phyloP scores from a whole-genome alignment of 1,140 invertebrate species.

The Hypothenemus hampei region DNA sequence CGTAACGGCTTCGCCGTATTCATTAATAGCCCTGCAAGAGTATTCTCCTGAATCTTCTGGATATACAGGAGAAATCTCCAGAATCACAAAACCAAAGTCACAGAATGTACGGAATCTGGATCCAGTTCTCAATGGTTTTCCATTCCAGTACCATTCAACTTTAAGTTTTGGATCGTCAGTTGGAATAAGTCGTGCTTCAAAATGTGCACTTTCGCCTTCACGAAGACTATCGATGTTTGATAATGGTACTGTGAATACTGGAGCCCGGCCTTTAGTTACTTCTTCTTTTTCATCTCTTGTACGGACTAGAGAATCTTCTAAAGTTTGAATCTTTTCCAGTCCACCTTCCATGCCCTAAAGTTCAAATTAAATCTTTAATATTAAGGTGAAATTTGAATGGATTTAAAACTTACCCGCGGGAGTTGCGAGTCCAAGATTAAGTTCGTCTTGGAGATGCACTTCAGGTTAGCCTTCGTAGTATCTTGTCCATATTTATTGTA shows the following conservation, averaged over 20 bases:
- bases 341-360: conserved; percentile 85
- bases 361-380: conserved; percentile 10
- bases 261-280: conserved; percentile 74
- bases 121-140: conserved; percentile 80
- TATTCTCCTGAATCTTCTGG: conserved; percentile 93
- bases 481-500: conserved; percentile 89
- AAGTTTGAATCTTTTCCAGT: conserved; percentile 83
- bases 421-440: conserved; percentile 93
- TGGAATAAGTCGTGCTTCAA: conserved; percentile 88
- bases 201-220: conserved; percentile 90
- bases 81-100: conserved; percentile 91
- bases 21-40: conserved; percentile 82
- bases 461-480: conserved; percentile 76
- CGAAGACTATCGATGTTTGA: conserved; percentile 79
- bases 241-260: conserved; percentile 85
- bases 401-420: conserved; percentile 67
- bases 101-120: conserved; percentile 91
- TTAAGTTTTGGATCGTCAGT: conserved; percentile 92
- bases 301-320: conserved; percentile 81
- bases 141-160: conserved; percentile 95
- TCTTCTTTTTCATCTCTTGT: conserved; percentile 63
- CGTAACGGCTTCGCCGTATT: conserved; percentile 90
- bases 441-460: conserved; percentile 83
- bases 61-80: conserved; percentile 92
- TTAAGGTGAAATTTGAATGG: neutral